phyloP scores from a whole-genome alignment of 2,113 vertebrate genomes.

The Equus quagga region DNA sequence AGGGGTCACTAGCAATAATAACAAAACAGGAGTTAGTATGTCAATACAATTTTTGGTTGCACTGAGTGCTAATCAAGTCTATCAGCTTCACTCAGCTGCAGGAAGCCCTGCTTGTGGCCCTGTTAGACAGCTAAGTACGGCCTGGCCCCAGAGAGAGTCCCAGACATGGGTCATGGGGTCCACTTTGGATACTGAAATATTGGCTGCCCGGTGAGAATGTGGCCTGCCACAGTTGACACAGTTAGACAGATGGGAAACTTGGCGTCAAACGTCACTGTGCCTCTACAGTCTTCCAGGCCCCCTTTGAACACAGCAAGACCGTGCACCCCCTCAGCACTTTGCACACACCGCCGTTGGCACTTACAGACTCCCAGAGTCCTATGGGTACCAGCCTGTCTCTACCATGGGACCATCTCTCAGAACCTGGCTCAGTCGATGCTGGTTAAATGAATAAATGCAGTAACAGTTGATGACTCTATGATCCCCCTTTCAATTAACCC shows the following conservation, averaged over 20 bases:
- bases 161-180: not conserved
- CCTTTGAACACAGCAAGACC: not conserved
- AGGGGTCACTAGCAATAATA: not conserved
- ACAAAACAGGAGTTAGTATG: not conserved
- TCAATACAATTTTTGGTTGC: not conserved
- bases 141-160: not conserved
- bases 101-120: not conserved
- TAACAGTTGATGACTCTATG: not conserved
- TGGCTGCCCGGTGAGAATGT: not conserved
- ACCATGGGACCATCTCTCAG: not conserved
- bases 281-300: not conserved
- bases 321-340: not conserved
- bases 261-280: not conserved
- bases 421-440: not conserved
- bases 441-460: not conserved
- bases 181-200: not conserved
- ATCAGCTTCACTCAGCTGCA: not conserved
- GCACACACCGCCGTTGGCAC: accelerated
- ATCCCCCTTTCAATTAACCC: not conserved
- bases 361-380: not conserved
- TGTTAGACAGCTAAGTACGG: not conserved
- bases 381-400: not conserved
- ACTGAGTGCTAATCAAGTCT: not conserved
- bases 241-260: not conserved
- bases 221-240: too few relatives aligned